Evolutionary conservation across 2,888 invertebrate species (phyloP), one percentile per base, ranked within the genome.

Genomic region (Harpalus rubripes): DNA sequence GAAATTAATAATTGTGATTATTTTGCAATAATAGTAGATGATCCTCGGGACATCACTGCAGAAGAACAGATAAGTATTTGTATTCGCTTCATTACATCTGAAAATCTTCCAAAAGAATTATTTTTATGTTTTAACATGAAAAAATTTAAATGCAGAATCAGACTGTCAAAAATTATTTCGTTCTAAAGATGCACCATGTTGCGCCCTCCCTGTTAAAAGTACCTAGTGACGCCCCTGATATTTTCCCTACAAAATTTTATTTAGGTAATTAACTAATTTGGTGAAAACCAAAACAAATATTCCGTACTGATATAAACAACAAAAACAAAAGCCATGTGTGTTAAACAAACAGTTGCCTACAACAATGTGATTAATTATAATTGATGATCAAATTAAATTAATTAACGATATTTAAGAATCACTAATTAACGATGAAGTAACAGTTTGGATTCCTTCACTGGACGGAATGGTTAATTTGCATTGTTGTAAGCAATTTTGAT

Each of bases 281-380:
- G 32, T 7, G 68, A 68, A 39, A 39, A 68, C 32, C 26, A 41
- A 63, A 68, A 15, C n/a, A 68, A 39, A 65, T 32, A n/a, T 65
- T 65, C 22, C 8, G 8, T 16, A 26, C 7, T 63, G 22, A 63
- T 22, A 15, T 26, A 32, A 65, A 32, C 65, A 65, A 68, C 68
- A 68, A 68, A 39, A 68, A 68, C 65, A 68, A 39, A 10, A 10
- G 63, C 32, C 39, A 39, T 12, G 39, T 65, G 39, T 68, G 68
- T 15, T 68, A 7, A 63, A 6, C 81, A 39, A 81, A 81, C 81
- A 63, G 63, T 80, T 80, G 61, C 39, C 2, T 80, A 12, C 59
- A 58, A 80, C 59, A 80, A 82, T 41, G 83, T 74, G 83, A 74
- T 74, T 83, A 72, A 83, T 83, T 59, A 74, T 83, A 83, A 83